A percentile compares a stretch with the other conserved stretches of the same genome.
Evolutionary conservation across 2,888 invertebrate species (phyloP).

Genomic region (Mactromeris polynyma): DNA sequence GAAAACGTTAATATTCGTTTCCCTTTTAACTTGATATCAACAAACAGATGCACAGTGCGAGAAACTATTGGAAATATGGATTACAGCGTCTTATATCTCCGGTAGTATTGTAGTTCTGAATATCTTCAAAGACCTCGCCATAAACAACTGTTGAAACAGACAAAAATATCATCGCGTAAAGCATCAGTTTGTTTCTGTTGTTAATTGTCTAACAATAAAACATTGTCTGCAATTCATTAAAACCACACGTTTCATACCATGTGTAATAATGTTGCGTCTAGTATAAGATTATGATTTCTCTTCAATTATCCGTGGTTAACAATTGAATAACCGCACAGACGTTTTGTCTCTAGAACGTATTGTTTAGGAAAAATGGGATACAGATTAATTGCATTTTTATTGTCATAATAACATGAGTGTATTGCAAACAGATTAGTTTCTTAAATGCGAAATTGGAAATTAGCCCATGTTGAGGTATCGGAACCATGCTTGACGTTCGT

Average conservation of each 20-base stretch:
- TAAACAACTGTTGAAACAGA: neutral
- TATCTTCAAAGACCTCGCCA: neutral
- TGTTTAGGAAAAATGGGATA: no score
- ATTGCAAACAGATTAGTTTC: no score
- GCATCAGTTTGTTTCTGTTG: neutral
- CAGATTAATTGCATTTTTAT: no score
- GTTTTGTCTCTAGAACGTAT: no score
- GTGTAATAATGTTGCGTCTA: no score
- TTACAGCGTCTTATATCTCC: neutral
- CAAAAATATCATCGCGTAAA: neutral
- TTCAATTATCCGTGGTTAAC: no score
- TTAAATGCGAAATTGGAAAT: no score
- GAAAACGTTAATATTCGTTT: neutral
- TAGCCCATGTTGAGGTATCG: no score
- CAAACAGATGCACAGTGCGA: neutral
- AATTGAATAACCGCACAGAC: no score
- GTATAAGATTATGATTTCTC: no score
- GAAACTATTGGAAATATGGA: slow-evolving; percentile 9
- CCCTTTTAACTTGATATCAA: neutral
- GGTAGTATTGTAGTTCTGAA: neutral
- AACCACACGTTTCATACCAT: neutral
- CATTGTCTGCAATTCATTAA: neutral
- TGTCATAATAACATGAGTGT: no score
- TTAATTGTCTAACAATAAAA: neutral
- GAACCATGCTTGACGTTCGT: no score